These are phyloP conservation scores for Epistrophe grossulariae DNA, from an alignment of 2,888 invertebrate genomes.

Conservation along the genomic window DNA sequence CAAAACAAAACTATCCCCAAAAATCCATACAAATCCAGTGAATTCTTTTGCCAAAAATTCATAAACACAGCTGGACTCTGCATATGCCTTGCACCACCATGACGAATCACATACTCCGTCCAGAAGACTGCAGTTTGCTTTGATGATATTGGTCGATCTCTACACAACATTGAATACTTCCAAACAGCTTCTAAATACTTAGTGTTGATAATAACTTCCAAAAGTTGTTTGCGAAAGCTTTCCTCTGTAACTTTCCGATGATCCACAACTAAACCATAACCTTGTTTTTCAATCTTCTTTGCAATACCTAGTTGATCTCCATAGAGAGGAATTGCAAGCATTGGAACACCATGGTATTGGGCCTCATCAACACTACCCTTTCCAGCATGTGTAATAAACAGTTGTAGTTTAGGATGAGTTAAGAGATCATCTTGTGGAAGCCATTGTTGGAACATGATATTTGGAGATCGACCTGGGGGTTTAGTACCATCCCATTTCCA, in stretches of 20 bases:
- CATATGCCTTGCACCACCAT: neutral
- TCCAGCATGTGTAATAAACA: neutral
- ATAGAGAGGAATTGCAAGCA: neutral
- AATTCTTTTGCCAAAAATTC: neutral
- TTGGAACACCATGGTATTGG: neutral
- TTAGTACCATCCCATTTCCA: neutral
- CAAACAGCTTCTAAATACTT: neutral
- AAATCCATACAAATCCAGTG: neutral
- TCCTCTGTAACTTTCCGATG: neutral
- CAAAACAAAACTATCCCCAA: neutral
- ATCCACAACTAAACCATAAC: neutral
- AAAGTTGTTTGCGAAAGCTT: neutral
- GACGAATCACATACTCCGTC: constrained; percentile 8
- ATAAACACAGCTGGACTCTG: neutral
- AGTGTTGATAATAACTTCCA: neutral
- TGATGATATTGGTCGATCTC: neutral
- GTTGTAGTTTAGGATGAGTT: neutral
- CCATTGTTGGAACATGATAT: constrained; percentile 5
- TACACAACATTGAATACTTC: neutral
- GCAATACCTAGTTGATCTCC: neutral
- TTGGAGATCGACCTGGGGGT: neutral
- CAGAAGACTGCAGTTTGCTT: neutral
- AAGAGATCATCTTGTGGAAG: constrained; percentile 1
- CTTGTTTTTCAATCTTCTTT: neutral
- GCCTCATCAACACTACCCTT: constrained; percentile 4